Evolutionary conservation across 2,888 invertebrate genomes (phyloP), one percentile per base, ranked within the genome.

Genomic region (Anthrax anthrax): DNA sequence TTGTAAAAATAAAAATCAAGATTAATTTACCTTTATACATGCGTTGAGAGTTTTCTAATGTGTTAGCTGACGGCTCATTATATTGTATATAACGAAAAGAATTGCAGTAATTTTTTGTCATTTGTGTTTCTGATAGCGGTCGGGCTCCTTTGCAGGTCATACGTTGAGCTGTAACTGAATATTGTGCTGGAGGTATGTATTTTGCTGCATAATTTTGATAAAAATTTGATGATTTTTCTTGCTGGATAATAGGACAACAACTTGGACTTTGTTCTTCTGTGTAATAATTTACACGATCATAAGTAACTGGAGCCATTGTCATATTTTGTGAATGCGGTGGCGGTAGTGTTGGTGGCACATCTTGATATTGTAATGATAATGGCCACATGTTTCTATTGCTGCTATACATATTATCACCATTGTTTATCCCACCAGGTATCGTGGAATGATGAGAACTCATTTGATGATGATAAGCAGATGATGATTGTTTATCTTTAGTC

Each of bases 221-320:
- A 19, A 37, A 36, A 9, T 46, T 37, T 4, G 42, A 12, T 12
- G 29, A 32, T 29, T 36, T 27, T 32, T 40, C 37, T 9, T 46
- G 41, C 8, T 46, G 46, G 13, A 27, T 46, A 3, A 41, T n/a
- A 5, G 41, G 18, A 16, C 47, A 50, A 18, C 40, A 50, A 16
- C 46, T 43, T 16, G 32, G 44, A 18, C n/a, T 45, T 43, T 46
- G 50, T 23, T 42, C 36, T 3, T 47, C 48, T 12, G 29, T 12
- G 12, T 47, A 39, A 34, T 43, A 50, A 32, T 48, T 47, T 16
- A 44, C 19, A 8, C 48, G 43, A 36, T 44, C 48, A 18, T 46
- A 50, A 14, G 48, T 16, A 13, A 18, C 34, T 12, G 29, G 29
- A 3, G 12, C 12, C 29, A 32, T 32, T 42, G 46, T 42, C 18